Base-by-base conservation (phyloP, 2,113 vertebrate genomes). In the Isichthys henryi region DNA sequence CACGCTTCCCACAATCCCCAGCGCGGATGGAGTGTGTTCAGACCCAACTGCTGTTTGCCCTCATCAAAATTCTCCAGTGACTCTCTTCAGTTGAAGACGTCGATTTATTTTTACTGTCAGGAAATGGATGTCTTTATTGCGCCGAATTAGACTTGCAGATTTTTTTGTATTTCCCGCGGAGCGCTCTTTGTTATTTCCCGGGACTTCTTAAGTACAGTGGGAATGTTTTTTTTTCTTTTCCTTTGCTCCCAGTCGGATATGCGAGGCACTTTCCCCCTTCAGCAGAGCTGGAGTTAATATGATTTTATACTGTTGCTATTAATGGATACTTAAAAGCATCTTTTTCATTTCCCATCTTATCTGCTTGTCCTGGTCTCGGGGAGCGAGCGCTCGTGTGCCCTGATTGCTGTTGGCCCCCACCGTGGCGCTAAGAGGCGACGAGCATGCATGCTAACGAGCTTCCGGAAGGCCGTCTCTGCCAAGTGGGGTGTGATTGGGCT, bases 71-170 rank as follows among this genome's bases (percentile, higher is more conserved):
- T 87, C 87, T 58, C 52, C 56, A 87, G 84, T 74, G 43, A 27
- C 90, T 90, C 66, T 90, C 90, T 91, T 90, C 50, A 89, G 91
- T 91, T 86, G 88, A 87, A 91, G 88, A 86, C n/a, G 49, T 86
- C 43, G 15, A 46, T 87, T 84, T 84, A 49, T 53, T 66, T 92
- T 92, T 87, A 35, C 82, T 86, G 84, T 89, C 66, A 87, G 70
- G 49, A 84, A 66, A 86, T 82, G 82, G 88, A 90, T 80, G 90
- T 91, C 92, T 92, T 92, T 88, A 91, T 90, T 86, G 88, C 84
- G 86, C 48, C 46, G 39, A 31, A 90, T 92, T 92, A 89, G 89
- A 90, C 90, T 91, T 91, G 91, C 92, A 91, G 87, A 92, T 92
- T 88, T 89, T 84, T 39, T 82, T 62, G 50, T 48, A 27, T 43